These are phyloP conservation scores for Garra rufa DNA, from an alignment of 2,113 vertebrate species.

Conservation along the genomic window DNA sequence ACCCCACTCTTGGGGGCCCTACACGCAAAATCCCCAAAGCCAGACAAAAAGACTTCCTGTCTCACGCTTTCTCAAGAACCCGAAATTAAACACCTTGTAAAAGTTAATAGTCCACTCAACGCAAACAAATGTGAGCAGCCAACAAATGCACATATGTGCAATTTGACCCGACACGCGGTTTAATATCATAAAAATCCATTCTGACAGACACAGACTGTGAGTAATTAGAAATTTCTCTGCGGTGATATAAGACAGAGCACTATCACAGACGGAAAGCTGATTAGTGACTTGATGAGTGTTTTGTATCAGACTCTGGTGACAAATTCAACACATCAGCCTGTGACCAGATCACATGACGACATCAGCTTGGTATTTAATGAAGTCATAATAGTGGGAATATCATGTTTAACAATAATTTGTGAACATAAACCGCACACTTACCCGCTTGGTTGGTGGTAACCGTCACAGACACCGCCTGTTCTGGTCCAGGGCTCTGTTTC, in stretches of 20 bases:
- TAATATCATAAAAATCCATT: slow-evolving; percentile 37
- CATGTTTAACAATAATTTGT: background rate
- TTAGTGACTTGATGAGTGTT: background rate
- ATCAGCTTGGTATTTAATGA: slow-evolving; percentile 16
- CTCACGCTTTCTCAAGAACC: slow-evolving; percentile 41
- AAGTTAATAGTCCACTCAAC: slow-evolving; percentile 41
- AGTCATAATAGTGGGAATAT: background rate
- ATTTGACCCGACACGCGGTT: slow-evolving; percentile 19
- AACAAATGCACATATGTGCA: slow-evolving; percentile 33
- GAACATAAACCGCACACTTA: slow-evolving; percentile 69
- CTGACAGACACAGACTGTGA: slow-evolving; percentile 19
- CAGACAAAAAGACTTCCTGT: slow-evolving; percentile 44
- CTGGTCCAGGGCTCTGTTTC: slow-evolving; percentile 83
- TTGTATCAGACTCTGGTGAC: background rate
- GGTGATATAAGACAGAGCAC: slow-evolving; percentile 16
- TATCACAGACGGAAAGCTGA: slow-evolving; percentile 19
- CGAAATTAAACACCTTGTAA: slow-evolving; percentile 62
- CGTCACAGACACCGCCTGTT: slow-evolving; percentile 91
- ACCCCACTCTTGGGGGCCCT: background rate
- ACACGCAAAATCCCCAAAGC: slow-evolving; percentile 17
- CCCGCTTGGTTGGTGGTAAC: slow-evolving; percentile 98
- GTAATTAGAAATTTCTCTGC: slow-evolving; percentile 36
- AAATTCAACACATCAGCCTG: slow-evolving; percentile 26
- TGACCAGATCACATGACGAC: slow-evolving; percentile 29
- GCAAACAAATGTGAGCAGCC: slow-evolving; percentile 51